Evolutionary conservation across 2,888 invertebrate genomes (phyloP), one percentile per base, ranked within the genome.

Genomic region (Lumbricus terrestris): DNA sequence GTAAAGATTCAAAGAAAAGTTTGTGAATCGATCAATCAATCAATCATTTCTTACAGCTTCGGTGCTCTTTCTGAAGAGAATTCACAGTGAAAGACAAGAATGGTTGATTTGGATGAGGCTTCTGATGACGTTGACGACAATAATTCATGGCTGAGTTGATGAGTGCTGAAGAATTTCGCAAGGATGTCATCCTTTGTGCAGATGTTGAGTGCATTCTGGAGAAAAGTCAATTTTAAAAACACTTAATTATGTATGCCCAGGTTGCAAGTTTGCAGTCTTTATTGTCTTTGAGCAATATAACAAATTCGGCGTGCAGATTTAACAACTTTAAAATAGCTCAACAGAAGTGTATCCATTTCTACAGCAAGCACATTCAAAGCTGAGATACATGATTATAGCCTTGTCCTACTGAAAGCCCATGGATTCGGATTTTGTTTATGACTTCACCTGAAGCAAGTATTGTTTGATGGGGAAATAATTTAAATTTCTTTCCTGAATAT

Each of bases 31-130:
- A 47, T 23, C 5, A 6, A 47, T 13, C 69, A 54, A 2, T 29
- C 2, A 4, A 3, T 13, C 11, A 38, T n/a, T 88, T 54, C 89
- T 89, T 38, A 90, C 97, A 99, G 95, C 93, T 97, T 97, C 0
- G 99, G 99, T 4, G 98, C 99, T 90, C 99, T 96, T 95, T 99
- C 98, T 90, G 98, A 97, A 0, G 98, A 98, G 96, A 98, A 99
- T 95, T 99, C 99, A 95, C 99, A 99, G 95, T 99, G 99, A 95
- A 99, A 99, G 89, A 99, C 97, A 88, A 99, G 95, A 89, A 99
- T 97, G 82, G 38, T 88, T 0, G 38, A 33, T 35, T 34, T 23
- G 20, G 42, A 42, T 29, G 47, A 5, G 2, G 35, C 5, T 88
- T 37, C 40, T 34, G 89, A 20, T 47, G 38, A 29, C 8, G 38